Base-by-base conservation (phyloP, 2,888 invertebrate genomes). In the Pheosia gnoma region DNA sequence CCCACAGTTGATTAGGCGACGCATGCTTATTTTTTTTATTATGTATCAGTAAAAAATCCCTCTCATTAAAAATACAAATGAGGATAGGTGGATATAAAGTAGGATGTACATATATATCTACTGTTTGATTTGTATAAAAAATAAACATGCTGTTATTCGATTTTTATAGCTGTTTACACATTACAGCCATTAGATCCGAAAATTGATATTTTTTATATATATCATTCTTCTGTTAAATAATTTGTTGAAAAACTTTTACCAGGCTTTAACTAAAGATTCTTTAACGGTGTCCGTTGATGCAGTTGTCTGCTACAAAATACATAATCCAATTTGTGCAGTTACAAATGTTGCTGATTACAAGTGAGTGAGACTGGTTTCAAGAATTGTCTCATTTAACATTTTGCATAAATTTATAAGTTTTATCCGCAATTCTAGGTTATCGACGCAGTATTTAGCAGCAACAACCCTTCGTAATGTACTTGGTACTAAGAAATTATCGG, bases 201-300 rank as follows among this genome's bases (percentile, higher is more conserved):
- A n/a, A n/a, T n/a, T n/a, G n/a, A n/a, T n/a, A n/a, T n/a, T n/a
- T 36, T 60, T 56, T 55, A 9, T 59, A 4, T 43, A 8, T 41
- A 41, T 59, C 56, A 62, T 41, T n/a, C n/a, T n/a, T n/a, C n/a
- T n/a, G n/a, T n/a, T n/a, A n/a, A 41, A 41, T 53, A 8, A 53
- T 59, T 9, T 59, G 13, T 54, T n/a, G n/a, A n/a, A 51, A 52
- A n/a, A 53, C 8, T 59, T 54, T 65, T 66, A 59, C 59, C 83
- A 88, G 88, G 87, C 81, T 49, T 67, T 89, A 52, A 89, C 89
- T 3, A 85, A 97, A 90, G 98, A 98, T 89, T 97, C 97, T 3
- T 96, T 98, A 57, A 98, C 98, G 0, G 97, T 98, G 4, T 96
- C 96, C 6, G 98, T 98, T 5, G 98, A 98, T 87, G 98, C 98